Evolutionary conservation across 2,888 invertebrate species (phyloP).

Genomic region (Catocala sponsa): DNA sequence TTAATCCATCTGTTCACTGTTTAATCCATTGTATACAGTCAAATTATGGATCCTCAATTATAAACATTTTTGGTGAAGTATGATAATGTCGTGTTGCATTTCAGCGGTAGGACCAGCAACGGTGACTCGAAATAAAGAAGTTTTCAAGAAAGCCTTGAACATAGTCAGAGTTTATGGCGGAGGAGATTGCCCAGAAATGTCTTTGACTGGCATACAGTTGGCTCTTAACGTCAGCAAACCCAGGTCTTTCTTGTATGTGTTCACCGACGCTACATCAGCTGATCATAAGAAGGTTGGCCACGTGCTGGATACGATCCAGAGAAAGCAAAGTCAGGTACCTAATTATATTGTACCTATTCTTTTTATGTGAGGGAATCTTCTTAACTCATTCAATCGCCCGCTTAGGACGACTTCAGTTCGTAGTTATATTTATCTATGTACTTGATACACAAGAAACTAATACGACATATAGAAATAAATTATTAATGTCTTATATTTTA

Average conservation of each 20-base stretch:
- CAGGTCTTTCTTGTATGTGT: slow-evolving; percentile 91
- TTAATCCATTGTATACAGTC: too few relatives aligned
- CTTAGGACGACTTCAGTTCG: too few relatives aligned
- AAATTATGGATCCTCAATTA: too few relatives aligned
- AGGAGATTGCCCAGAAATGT: slow-evolving; percentile 93
- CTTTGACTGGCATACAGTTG: slow-evolving; percentile 89
- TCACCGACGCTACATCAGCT: slow-evolving; percentile 92
- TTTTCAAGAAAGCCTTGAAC: slow-evolving; percentile 87
- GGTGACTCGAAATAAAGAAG: slow-evolving; percentile 89
- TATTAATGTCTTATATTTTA: too few relatives aligned
- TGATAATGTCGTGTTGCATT: background rate
- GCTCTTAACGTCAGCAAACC: slow-evolving; percentile 90
- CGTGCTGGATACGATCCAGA: slow-evolving; percentile 90
- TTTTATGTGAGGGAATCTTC: background rate
- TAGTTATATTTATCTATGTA: too few relatives aligned
- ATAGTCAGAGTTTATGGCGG: slow-evolving; percentile 90
- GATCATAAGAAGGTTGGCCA: slow-evolving; percentile 89
- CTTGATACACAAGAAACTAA: too few relatives aligned
- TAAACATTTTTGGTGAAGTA: too few relatives aligned
- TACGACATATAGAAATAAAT: too few relatives aligned
- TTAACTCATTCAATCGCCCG: too few relatives aligned
- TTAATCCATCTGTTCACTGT: too few relatives aligned
- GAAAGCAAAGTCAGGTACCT: slow-evolving; percentile 91
- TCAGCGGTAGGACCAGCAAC: slow-evolving; percentile 90
- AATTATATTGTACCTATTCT: background rate